Base-by-base conservation (phyloP, 1,140 invertebrate species). In the Anagrus nilaparvatae region DNA sequence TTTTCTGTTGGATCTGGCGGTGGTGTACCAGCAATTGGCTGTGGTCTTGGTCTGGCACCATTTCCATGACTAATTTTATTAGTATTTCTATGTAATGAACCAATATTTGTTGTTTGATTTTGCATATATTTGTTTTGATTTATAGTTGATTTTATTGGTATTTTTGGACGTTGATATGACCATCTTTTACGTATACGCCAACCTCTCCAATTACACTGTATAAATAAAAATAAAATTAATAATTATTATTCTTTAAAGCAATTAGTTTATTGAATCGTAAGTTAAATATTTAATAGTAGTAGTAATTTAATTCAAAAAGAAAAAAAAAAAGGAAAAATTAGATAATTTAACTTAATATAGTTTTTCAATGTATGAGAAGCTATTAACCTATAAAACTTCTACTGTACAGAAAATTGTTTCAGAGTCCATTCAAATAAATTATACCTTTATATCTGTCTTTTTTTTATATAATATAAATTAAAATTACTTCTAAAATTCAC, bases 1-100 rank as follows among this genome's bases (percentile, higher is more conserved):
- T 84, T 82, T 53, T 87, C 84, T 54, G 87, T 84, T 3, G 75
- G 76, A 62, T 82, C 79, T 0, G 79, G 79, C 0, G 81, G 80
- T 1, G 81, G 81, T 12, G 84, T 87, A 30, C 86, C 84, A n/a
- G 87, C 81, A 48, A 92, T 91, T 10, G 89, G 87, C 54, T 89
- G 85, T 5, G 87, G 87, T 49, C 87, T 69, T 0, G 85, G 87
- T 43, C 84, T 70, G 24, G 75, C 68, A 28, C 74, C 71, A 42
- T 54, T 61, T 13, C 69, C 62, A 47, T 59, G 54, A 16, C 49
- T 50, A 2, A 57, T 50, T 27, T 51, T 52, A 9, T 57, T 47
- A n/a, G n/a, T n/a, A n/a, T n/a, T n/a, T n/a, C n/a, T n/a, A n/a
- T 60, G 57, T 40, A 59, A 48, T 29, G 59, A 60, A 16, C 49